These are phyloP conservation scores for Oriolus oriolus DNA, from an alignment of 2,113 vertebrate genomes.

Conservation along the genomic window DNA sequence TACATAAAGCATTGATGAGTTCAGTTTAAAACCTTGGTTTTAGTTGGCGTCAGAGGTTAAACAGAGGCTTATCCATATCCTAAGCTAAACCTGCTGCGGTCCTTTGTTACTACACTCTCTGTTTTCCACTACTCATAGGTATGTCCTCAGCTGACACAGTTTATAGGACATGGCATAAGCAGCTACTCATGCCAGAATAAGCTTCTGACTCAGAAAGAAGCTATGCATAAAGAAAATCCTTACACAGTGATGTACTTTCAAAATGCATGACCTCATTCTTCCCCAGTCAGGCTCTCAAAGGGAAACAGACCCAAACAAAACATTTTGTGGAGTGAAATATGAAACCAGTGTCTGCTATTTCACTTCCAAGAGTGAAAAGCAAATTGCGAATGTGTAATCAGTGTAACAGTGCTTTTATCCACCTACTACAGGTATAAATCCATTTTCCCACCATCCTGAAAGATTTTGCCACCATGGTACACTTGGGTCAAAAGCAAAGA, in stretches of 20 bases:
- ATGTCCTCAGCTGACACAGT: slow-evolving; percentile 53
- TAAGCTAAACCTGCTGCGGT: neutral
- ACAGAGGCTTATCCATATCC: neutral
- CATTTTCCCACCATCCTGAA: neutral
- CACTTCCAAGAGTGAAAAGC: neutral
- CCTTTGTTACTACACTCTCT: neutral
- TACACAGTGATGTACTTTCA: slow-evolving; percentile 40
- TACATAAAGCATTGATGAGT: neutral
- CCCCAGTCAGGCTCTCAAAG: neutral
- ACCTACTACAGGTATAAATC: slow-evolving; percentile 15
- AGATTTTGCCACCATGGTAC: neutral
- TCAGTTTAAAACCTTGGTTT: neutral
- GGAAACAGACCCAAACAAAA: slow-evolving; percentile 50
- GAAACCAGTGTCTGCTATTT: neutral
- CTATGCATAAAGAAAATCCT: slow-evolving; percentile 48
- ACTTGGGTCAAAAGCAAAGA: neutral
- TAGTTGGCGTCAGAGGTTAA: neutral
- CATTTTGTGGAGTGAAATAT: neutral
- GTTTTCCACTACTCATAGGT: neutral
- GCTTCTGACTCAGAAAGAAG: slow-evolving; percentile 49
- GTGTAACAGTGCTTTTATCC: neutral
- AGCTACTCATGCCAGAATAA: slow-evolving; percentile 27
- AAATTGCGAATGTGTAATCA: neutral
- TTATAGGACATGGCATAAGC: slow-evolving; percentile 38
- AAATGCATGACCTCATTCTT: slow-evolving; percentile 50